Percentiles rank a stretch among this genome's conserved stretches.
Conservation (phyloP, 1,140 invertebrate genomes). For the Cecropterus lyciades region DNA sequence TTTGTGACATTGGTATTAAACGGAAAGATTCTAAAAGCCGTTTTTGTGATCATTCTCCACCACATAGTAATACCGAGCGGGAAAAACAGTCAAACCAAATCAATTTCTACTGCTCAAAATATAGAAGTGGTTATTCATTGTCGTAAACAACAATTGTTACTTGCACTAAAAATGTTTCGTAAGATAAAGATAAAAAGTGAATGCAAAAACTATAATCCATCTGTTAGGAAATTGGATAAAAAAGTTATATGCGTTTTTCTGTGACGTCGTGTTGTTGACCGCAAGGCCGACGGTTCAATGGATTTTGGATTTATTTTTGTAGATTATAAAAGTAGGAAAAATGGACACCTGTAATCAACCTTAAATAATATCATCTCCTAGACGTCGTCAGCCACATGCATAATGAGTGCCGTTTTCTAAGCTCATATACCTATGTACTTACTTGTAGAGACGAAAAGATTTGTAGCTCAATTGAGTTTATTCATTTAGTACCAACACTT, state of each 20-base stretch:
- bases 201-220: conserved; percentile 34
- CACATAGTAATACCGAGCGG: conserved; percentile 10
- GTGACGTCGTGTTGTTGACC: conserved; percentile 41
- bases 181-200: conserved; percentile 20
- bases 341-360: no score
- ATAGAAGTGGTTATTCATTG: background rate
- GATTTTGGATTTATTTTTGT: background rate
- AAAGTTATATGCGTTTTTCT: conserved; percentile 46
- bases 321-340: no score
- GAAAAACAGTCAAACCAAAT: background rate
- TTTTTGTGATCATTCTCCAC: conserved; percentile 20
- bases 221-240: conserved; percentile 41
- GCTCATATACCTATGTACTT: no score
- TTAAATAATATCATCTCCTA: no score
- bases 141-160: background rate
- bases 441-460: no score
- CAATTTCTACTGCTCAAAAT: background rate
- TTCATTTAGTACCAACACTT: no score
- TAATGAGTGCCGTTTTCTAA: no score
- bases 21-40: conserved; percentile 17
- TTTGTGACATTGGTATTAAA: conserved; percentile 25
- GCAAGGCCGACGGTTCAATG: conserved; percentile 21
- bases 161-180: conserved; percentile 17
- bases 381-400: no score
- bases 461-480: no score